Percentiles rank a stretch among this genome's conserved stretches.
Conservation (phyloP, 2,113 vertebrate genomes). For the Columba livia region DNA sequence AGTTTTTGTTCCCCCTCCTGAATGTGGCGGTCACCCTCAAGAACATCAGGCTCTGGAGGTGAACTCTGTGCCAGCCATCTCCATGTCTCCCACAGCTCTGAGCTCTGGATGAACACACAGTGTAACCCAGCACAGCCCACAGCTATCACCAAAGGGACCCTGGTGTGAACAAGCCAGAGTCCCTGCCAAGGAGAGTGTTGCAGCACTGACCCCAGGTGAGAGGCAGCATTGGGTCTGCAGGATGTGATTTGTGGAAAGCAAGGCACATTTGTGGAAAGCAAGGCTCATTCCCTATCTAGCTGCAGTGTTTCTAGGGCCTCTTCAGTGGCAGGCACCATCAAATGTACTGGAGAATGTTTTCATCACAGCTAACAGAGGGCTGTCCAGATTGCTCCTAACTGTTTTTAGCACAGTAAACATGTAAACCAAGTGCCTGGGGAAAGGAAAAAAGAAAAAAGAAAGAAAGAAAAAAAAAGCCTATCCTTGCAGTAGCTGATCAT, state of each 20-base stretch:
- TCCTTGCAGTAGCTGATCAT: slow-evolving; percentile 33
- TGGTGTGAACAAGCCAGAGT: fast-evolving
- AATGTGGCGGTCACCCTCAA: background rate
- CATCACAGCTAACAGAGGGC: slow-evolving; percentile 67
- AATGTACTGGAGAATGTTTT: slow-evolving; percentile 55
- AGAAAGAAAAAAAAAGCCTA: background rate
- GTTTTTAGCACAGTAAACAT: slow-evolving; percentile 72
- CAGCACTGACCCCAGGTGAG: background rate
- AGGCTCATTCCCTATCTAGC: background rate
- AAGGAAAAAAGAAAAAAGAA: background rate
- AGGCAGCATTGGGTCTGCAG: background rate
- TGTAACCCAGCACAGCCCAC: background rate
- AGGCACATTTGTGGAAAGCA: background rate
- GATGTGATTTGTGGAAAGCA: fast-evolving
- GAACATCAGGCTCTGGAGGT: background rate
- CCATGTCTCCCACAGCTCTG: background rate
- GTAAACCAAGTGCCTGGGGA: slow-evolving; percentile 47
- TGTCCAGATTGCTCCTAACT: slow-evolving; percentile 67
- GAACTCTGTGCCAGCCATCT: background rate
- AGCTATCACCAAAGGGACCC: background rate
- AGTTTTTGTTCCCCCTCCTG: background rate
- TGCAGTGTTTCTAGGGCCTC: background rate
- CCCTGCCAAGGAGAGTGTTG: too few relatives aligned
- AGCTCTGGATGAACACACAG: background rate
- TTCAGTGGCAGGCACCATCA: slow-evolving; percentile 31